These are phyloP conservation scores for Holothuria glaberrima DNA, from an alignment of 35 echinoderm and acorn worm genomes.

Conservation along the genomic window DNA sequence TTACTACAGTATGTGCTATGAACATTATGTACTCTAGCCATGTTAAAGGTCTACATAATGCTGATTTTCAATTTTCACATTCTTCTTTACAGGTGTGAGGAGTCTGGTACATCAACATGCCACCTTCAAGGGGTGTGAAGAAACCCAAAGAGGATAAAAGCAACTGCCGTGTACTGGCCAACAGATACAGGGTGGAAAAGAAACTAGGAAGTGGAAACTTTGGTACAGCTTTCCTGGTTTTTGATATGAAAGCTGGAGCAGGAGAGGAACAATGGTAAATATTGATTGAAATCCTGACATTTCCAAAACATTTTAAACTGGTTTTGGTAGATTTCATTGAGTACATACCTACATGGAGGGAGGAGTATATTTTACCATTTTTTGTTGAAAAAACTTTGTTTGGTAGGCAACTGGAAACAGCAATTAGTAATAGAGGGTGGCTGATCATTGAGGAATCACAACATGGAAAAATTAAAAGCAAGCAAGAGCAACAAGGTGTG, in stretches of 20 bases:
- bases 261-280: constrained; percentile 93
- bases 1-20: no score
- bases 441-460: no score
- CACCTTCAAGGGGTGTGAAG: constrained; percentile 90
- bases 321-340: no score
- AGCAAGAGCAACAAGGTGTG: no score
- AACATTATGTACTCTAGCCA: no score
- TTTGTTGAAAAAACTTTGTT: no score
- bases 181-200: constrained; percentile 94
- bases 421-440: no score
- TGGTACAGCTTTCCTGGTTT: constrained; percentile 95
- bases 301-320: neutral
- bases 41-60: no score
- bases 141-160: constrained; percentile 98
- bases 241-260: constrained; percentile 88
- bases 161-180: constrained; percentile 89
- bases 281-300: neutral
- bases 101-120: constrained; percentile 60
- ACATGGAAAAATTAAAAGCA: no score
- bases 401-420: no score
- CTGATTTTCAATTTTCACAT: no score
- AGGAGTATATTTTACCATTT: neutral
- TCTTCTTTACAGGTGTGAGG: neutral
- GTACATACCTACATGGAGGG: neutral
- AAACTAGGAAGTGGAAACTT: constrained; percentile 96